Evolutionary conservation across 2,888 invertebrate genomes (phyloP).

Genomic region (Taphrorychus bicolor): DNA sequence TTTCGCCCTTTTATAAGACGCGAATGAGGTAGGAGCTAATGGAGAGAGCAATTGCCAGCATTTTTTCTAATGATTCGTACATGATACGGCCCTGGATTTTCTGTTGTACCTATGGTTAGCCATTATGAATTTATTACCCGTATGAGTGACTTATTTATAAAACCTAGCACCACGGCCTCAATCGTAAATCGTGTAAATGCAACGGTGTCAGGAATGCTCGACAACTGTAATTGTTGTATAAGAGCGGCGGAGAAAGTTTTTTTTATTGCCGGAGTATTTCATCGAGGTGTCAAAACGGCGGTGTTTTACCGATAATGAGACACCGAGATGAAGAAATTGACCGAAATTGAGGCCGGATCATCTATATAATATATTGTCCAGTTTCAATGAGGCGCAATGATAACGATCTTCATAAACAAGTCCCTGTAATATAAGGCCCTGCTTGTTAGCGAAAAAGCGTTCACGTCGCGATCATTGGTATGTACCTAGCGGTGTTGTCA

Average conservation of each 20-base stretch:
- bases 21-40: too few relatives aligned
- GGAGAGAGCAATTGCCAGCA: too few relatives aligned
- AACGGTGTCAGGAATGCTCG: conserved; percentile 14
- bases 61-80: background rate
- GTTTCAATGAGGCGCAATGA: conserved; percentile 29
- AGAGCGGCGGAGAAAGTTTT: conserved; percentile 7
- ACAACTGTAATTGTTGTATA: conserved; percentile 8
- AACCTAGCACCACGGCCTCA: background rate
- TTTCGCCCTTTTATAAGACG: too few relatives aligned
- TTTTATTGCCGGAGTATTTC: conserved; percentile 3
- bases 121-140: conserved; percentile 13
- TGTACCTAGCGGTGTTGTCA: conserved; percentile 17
- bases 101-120: background rate
- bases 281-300: conserved; percentile 4
- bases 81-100: background rate
- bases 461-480: conserved; percentile 11
- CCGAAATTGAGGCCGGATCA: background rate
- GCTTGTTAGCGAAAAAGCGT: conserved; percentile 32
- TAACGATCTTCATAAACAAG: conserved; percentile 37
- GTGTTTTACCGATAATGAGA: background rate
- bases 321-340: background rate
- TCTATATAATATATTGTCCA: conserved; percentile 13
- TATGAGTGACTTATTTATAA: conserved; percentile 21
- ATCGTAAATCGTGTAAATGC: conserved; percentile 14
- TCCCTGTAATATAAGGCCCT: conserved; percentile 27